Conservation (phyloP, 2,113 vertebrate genomes). For the Tretioscincus oriximinensis region DNA sequence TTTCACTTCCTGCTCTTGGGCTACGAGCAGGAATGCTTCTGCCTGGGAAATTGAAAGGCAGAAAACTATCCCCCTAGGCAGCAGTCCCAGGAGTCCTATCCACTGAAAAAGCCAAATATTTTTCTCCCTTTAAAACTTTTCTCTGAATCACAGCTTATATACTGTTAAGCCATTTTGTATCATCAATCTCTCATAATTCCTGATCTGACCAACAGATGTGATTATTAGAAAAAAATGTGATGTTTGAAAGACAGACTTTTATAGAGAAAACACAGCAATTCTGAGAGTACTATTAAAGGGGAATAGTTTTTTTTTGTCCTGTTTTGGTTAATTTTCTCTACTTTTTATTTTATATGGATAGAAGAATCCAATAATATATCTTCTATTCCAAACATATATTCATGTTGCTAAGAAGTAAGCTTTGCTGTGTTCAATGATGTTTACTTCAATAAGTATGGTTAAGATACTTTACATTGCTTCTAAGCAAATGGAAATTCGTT, state of each 20-base stretch:
- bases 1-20: too few species aligned
- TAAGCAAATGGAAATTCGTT: background rate
- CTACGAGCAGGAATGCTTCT: too few species aligned
- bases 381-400: background rate
- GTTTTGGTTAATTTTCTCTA: background rate
- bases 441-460: background rate
- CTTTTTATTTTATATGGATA: background rate
- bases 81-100: too few species aligned
- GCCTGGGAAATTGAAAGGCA: too few species aligned
- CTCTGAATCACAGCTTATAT: conserved; percentile 15
- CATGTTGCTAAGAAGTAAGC: background rate
- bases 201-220: conserved; percentile 10
- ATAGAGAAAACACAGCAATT: background rate
- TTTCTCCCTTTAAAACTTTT: background rate
- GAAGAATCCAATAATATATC: background rate
- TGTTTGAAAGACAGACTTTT: background rate
- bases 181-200: background rate
- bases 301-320: background rate
- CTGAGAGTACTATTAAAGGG: conserved; percentile 1
- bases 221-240: background rate
- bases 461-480: background rate
- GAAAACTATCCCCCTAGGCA: too few species aligned
- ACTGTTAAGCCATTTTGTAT: background rate
- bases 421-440: background rate
- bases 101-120: background rate